phyloP scores from a whole-genome alignment of 2,888 invertebrate genomes.

The Zaprionus bogoriensis region DNA sequence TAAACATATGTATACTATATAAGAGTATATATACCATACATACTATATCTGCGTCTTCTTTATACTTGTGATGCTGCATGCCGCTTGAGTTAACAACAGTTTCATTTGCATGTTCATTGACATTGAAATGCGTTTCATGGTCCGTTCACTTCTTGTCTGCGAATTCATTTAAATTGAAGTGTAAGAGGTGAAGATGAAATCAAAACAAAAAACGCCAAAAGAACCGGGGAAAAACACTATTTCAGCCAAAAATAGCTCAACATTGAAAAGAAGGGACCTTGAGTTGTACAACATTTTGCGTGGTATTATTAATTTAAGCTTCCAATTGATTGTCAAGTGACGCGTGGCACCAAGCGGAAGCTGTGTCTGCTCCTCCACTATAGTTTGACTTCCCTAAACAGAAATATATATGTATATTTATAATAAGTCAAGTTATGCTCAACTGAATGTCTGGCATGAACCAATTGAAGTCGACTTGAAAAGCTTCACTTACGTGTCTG shows the following conservation, averaged over 20 bases:
- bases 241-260: slow-evolving; percentile 38
- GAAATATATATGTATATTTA: neutral
- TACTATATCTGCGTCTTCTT: slow-evolving; percentile 18
- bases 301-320: slow-evolving; percentile 30
- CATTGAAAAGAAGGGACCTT: slow-evolving; percentile 38
- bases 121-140: slow-evolving; percentile 75
- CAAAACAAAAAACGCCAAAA: neutral
- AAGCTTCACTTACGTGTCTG: too few species aligned
- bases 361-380: neutral
- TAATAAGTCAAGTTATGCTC: neutral
- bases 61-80: slow-evolving; percentile 18
- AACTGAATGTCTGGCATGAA: neutral
- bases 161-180: slow-evolving; percentile 37
- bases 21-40: neutral
- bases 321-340: slow-evolving; percentile 38
- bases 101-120: slow-evolving; percentile 62
- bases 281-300: slow-evolving; percentile 43
- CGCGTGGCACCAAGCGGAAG: slow-evolving; percentile 35
- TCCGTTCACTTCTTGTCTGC: slow-evolving; percentile 64
- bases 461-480: neutral
- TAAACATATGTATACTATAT: slow-evolving; percentile 2
- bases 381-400: neutral
- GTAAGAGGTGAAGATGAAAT: neutral
- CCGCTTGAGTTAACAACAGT: slow-evolving; percentile 29
- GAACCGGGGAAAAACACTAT: slow-evolving; percentile 8